Evolutionary conservation across 2,113 vertebrate genomes (phyloP), one percentile per base, ranked within the genome.

Genomic region (Isichthys henryi): DNA sequence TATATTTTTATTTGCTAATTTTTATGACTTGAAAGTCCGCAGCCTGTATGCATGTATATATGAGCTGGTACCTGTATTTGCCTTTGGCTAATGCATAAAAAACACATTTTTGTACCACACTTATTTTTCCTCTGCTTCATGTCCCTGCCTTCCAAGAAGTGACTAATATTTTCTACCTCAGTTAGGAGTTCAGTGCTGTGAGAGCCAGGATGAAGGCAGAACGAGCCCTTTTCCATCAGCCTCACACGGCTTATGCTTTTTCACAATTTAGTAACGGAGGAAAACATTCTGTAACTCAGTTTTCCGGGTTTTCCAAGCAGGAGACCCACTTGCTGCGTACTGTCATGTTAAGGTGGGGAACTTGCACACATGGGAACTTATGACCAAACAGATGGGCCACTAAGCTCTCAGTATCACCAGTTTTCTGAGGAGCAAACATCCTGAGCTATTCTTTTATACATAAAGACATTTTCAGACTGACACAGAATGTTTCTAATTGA

Each of bases 131-230:
- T 93, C 89, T 91, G 84, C 90, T 84, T 83, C 13, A 10, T 84
- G 85, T 90, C 88, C 86, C 91, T 90, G 87, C 45, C 48, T 93
- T 95, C 93, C 91, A 93, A 91, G 82, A 84, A 74, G 91, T 95
- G 94, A 95, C 92, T 94, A 93, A 95, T 92, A 95, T 92, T 94
- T 95, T 95, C 94, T 95, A 89, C 92, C 87, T 91, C 90, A 92
- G 89, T 95, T 93, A 93, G 50, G 58, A 50, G 10, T 46, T 90
- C 85, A 35, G 77, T 86, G 77, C 90, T 62, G 87, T 85, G 48
- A 89, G 88, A 86, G 66, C 88, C 1, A 89, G 53, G 88, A 70
- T 88, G 66, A 74, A 84, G 50, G 17, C 23, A 90, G 77, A 58
- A 7, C 62, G 88, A 2, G 10, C 23, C 89, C 31, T 84, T 84